phyloP scores from a whole-genome alignment of 1,140 invertebrate species.

The Pseudomyrmex concolor region DNA sequence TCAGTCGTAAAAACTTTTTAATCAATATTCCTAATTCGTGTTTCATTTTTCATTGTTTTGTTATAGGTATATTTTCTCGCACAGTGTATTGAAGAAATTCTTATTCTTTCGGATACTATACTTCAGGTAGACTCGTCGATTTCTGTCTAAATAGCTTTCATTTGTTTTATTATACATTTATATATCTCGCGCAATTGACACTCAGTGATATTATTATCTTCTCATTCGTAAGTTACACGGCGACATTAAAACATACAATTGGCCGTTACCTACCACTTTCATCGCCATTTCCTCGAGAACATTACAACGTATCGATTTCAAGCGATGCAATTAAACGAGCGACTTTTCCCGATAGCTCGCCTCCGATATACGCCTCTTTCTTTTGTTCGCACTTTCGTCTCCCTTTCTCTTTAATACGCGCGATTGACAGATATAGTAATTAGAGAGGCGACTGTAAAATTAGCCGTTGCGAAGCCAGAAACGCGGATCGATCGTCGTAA shows the following conservation, averaged over 20 bases:
- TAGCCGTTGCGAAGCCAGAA: background rate
- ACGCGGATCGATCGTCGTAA: constrained; percentile 1
- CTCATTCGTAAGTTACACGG: constrained; percentile 15
- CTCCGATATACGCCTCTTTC: background rate
- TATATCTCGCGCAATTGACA: background rate
- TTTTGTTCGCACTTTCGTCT: no score
- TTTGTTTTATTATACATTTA: constrained; percentile 8
- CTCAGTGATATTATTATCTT: constrained; percentile 14
- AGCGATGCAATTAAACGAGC: constrained; percentile 25
- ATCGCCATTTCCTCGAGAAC: background rate
- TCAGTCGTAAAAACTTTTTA: constrained; percentile 8
- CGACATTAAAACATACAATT: constrained; percentile 12
- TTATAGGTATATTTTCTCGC: background rate
- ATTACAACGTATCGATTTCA: constrained; percentile 12
- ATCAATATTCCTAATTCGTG: background rate
- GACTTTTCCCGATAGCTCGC: constrained; percentile 14
- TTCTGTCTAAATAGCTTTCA: constrained; percentile 15
- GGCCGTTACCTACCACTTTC: background rate
- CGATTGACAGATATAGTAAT: constrained; percentile 43
- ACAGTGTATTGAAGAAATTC: background rate
- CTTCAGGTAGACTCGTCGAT: background rate
- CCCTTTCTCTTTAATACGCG: constrained; percentile 31
- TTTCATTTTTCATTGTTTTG: background rate
- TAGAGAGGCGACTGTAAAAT: constrained; percentile 21
- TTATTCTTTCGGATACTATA: background rate